These are phyloP conservation scores for Glyptemys insculpta DNA, from an alignment of 2,797 vertebrate genomes.

Conservation along the genomic window DNA sequence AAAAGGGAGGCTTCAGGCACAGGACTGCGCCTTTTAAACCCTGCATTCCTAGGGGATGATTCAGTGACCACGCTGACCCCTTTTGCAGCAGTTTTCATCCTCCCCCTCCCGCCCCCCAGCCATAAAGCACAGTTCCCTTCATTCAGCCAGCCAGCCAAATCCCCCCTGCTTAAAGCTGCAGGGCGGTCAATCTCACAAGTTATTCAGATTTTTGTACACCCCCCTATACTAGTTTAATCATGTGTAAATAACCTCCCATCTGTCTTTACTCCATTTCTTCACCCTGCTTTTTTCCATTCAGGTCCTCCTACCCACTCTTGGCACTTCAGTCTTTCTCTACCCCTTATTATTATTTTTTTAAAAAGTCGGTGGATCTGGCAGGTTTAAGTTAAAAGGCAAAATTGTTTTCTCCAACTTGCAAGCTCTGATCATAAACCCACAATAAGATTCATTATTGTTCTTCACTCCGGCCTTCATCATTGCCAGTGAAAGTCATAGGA, in stretches of 20 bases:
- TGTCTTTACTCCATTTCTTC: neutral
- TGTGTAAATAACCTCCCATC: neutral
- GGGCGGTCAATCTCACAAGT: neutral
- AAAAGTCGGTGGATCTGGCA: neutral
- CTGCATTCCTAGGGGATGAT: no score
- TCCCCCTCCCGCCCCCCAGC: no score
- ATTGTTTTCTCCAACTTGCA: neutral
- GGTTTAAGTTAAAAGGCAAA: neutral
- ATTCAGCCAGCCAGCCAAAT: no score
- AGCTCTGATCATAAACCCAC: neutral
- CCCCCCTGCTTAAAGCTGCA: no score
- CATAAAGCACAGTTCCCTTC: no score
- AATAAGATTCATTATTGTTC: conserved; percentile 25
- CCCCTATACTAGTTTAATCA: neutral
- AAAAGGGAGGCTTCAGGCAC: no score
- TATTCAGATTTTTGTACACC: neutral
- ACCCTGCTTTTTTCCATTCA: neutral
- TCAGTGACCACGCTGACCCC: no score
- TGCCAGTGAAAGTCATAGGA: neutral
- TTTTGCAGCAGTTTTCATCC: no score
- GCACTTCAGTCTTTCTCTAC: neutral
- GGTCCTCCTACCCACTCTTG: neutral
- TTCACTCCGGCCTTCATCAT: neutral
- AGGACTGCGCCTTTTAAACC: no score
- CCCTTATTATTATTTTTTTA: neutral